A percentile compares a stretch with the other conserved stretches of the same genome.
Conservation (phyloP, 92 coral and sea anemone genomes). For the Porites cylindrica region DNA sequence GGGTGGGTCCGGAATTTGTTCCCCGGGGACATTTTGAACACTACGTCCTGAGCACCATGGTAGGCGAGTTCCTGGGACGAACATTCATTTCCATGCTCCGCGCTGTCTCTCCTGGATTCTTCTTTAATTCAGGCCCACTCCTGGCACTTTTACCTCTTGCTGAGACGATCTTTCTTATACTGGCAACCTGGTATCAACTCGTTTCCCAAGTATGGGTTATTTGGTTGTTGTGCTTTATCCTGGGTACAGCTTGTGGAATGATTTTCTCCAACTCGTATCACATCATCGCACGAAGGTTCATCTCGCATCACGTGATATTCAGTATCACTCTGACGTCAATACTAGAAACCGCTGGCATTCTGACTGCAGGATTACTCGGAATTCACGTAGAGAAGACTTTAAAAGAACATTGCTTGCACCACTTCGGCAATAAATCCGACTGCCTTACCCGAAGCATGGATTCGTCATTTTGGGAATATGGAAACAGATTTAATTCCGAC, state of each 20-base stretch:
- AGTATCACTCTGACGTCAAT: constrained; percentile 64
- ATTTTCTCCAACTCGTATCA: constrained; percentile 69
- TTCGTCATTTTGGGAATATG: constrained; percentile 55
- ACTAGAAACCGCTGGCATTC: constrained; percentile 75
- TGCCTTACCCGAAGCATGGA: constrained; percentile 59
- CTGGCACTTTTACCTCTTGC: constrained; percentile 66
- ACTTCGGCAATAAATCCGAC: constrained; percentile 24
- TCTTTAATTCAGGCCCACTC: constrained; percentile 50
- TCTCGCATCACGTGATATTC: constrained; percentile 56
- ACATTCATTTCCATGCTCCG: constrained; percentile 74
- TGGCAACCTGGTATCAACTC: constrained; percentile 73
- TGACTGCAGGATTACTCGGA: constrained; percentile 83
- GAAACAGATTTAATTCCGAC: constrained; percentile 25
- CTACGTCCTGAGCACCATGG: constrained; percentile 79
- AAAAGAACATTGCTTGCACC: constrained; percentile 62
- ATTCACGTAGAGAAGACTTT: constrained; percentile 70
- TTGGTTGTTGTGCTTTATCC: constrained; percentile 65
- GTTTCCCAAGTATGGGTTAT: constrained; percentile 66
- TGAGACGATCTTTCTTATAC: constrained; percentile 62
- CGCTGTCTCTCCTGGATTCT: constrained; percentile 67
- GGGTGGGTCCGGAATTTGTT: constrained; percentile 57
- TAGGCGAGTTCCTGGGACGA: constrained; percentile 91
- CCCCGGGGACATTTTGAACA: constrained; percentile 83
- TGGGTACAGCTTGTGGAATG: constrained; percentile 73
- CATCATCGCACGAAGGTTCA: constrained; percentile 54